Percentiles rank a stretch among this genome's conserved stretches.
These are phyloP conservation scores for Poecilia wingei DNA, from an alignment of 2,797 vertebrate genomes.

Conservation along the genomic window DNA sequence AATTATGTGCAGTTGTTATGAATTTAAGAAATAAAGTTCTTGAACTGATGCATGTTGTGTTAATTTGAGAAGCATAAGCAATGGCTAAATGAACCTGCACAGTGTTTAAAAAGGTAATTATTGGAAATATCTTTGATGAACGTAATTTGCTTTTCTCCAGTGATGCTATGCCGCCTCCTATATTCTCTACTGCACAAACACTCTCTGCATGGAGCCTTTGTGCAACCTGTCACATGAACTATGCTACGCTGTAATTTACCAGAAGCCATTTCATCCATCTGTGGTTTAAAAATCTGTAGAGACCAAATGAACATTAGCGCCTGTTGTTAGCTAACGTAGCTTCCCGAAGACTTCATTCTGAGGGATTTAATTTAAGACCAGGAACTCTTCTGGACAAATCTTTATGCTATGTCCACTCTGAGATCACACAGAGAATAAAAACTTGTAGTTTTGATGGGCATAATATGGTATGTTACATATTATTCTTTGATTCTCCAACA, in stretches of 20 bases:
- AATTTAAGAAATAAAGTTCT: background rate
- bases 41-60: background rate
- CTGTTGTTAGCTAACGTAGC: slow-evolving; percentile 5
- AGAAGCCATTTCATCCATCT: slow-evolving; percentile 32
- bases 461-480: background rate
- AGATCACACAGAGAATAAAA: background rate
- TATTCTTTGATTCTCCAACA: background rate
- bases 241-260: slow-evolving; percentile 28
- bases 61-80: background rate
- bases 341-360: slow-evolving; percentile 5
- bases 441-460: background rate
- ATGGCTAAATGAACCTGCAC: background rate
- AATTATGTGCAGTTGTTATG: background rate
- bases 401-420: background rate
- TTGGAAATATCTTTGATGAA: background rate
- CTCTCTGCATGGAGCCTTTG: slow-evolving; percentile 31
- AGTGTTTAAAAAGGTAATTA: slow-evolving; percentile 2
- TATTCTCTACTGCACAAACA: slow-evolving; percentile 1
- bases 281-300: slow-evolving; percentile 16
- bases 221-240: slow-evolving; percentile 17
- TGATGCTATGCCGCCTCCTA: slow-evolving; percentile 9
- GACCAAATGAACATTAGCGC: slow-evolving; percentile 4
- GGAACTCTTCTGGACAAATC: background rate
- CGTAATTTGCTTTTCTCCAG: slow-evolving; percentile 8
- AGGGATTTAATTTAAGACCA: slow-evolving; percentile 9